Base-by-base conservation (phyloP, 2,888 invertebrate species). In the Hirtodrosophila alboralis region DNA sequence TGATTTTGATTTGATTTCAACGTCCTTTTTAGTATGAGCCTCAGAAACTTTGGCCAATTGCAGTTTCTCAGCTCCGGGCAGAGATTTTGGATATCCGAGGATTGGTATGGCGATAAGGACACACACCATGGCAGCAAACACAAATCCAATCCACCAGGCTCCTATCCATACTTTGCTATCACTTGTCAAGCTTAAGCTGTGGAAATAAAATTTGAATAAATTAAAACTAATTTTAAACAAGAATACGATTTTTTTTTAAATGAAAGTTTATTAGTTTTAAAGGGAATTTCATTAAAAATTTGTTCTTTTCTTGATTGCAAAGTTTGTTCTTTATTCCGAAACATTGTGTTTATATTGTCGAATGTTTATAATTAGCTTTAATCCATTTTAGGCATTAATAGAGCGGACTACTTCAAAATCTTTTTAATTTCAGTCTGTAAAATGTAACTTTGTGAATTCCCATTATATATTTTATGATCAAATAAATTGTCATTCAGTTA, bases 121-220 rank as follows among this genome's bases (percentile, higher is more conserved):
- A 65, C 94, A 94, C 23, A 94, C 90, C 2, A 93, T 38, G 0
- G 94, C 94, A 0, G 94, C 93, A 7, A 94, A 91, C 23, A 95
- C 91, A 88, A 96, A 96, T 1, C 95, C 96, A 43, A 96, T 92
- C 96, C 96, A 96, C 96, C 96, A 96, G 16, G 96, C 96, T 14
- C 96, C 96, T 47, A 96, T 94, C 96, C 96, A 96, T 7, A 94
- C 93, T 18, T 94, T 94, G 83, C 94, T 95, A 53, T 92, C 91
- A 0, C 94, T 93, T 5, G 94, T 94, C 59, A 95, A 90, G 3
- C 94, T 94, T 59, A 94, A 90, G 69, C 95, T 95, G 90, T 6
- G 21, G 6, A 6, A 1, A 23, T 23, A 23, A 23, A 23, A 23
- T 23, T 5, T 2, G 7, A 23, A 23, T 23, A 6, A 8, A 23